Evolutionary conservation across 2,797 vertebrate species (phyloP), one percentile per base, ranked within the genome.

Genomic region (Percopsis omiscomaycus): DNA sequence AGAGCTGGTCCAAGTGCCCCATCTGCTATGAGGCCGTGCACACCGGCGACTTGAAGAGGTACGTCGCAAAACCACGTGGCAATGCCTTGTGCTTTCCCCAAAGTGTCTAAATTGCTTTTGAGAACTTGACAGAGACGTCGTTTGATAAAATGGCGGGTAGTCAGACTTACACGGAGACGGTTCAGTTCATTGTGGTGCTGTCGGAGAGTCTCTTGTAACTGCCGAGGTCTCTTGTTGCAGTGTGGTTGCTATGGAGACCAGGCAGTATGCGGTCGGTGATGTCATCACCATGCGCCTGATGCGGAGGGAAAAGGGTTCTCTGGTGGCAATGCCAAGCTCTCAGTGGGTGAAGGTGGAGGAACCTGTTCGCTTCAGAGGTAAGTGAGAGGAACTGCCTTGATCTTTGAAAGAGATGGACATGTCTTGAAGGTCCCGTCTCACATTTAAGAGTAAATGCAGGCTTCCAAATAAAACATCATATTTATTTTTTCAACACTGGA

Each of bases 1-100:
- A 95, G 89, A 92, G 92, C 81, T 99, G 96, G 96, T 95, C 95
- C 75, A 97, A 97, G 86, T 99, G 98, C 79, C 98, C 98, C 66
- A 99, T 99, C 86, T 99, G 98, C 86, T 98, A 98, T 0, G 92
- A 97, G 86, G 94, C 95, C 1, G 94, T 99, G 78, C 90, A 96
- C 68, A 93, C 92, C 42, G 95, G 89, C 55, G 96, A 99, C 88
- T 94, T 99, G 44, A 98, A 98, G 89, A 99, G 97, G 97, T 99
- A 78, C 61, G 13, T 27, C 22, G n/a, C 22, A 11, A 27, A 22
- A 37, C 8, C 45, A 48, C 15, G 15, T 56, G n/a, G 1, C 49
- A 49, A 54, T 22, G 10, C 11, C 52, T 42, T 53, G 30, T 22
- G 14, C 37, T 22, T 27, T 9, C 12, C 30, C 32, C 11, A 16